A percentile compares a stretch with the other conserved stretches of the same genome.
Evolutionary conservation across 2,797 vertebrate species (phyloP).

Genomic region (Scolopax bukidnonensis): DNA sequence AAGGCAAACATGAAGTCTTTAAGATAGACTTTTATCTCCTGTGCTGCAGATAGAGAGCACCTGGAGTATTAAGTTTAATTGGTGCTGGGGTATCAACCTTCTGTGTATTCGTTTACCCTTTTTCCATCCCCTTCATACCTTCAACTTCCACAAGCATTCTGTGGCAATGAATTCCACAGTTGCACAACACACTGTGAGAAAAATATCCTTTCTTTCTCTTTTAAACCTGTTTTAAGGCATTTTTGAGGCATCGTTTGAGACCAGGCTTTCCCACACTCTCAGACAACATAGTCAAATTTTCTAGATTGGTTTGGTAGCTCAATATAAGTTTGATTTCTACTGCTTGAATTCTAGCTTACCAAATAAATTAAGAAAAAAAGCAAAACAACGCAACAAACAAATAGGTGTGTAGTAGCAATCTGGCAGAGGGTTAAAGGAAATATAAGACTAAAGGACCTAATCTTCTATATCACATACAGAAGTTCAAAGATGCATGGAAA

Average conservation of each 20-base stretch:
- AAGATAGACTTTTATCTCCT: neutral
- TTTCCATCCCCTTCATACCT: neutral
- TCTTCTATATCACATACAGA: neutral
- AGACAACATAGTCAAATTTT: neutral
- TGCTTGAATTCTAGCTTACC: neutral
- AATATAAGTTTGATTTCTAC: neutral
- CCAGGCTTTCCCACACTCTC: neutral
- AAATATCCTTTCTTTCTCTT: neutral
- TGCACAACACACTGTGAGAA: neutral
- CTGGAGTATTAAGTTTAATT: neutral
- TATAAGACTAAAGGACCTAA: neutral
- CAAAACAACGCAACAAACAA: neutral
- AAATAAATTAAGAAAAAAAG: neutral
- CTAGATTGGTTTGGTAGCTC: neutral
- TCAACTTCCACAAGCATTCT: neutral
- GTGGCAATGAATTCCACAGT: neutral
- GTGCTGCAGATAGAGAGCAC: neutral
- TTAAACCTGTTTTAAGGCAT: neutral
- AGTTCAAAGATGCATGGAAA: neutral
- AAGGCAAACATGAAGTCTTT: neutral
- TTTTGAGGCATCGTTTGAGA: neutral
- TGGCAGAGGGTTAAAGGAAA: neutral
- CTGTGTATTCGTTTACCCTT: neutral
- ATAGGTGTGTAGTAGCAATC: neutral
- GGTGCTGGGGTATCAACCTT: neutral